These are phyloP conservation scores for Rhodinocichla rosea DNA, from an alignment of 2,113 vertebrate genomes.

Conservation along the genomic window DNA sequence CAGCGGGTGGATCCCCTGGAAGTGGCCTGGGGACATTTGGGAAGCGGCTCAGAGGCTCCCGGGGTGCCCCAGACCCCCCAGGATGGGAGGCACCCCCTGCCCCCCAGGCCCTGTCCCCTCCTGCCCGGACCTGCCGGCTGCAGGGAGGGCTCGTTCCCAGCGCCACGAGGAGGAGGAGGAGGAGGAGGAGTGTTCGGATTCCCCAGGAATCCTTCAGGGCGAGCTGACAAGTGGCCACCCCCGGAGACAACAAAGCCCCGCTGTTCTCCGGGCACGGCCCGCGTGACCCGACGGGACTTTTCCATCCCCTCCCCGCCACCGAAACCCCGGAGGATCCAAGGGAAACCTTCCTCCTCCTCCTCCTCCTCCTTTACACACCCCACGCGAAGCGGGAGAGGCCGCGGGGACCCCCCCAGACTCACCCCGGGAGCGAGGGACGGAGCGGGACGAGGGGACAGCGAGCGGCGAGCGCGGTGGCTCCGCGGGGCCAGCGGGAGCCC, in stretches of 20 bases:
- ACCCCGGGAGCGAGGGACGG: background rate
- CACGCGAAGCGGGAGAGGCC: background rate
- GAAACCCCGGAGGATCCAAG: background rate
- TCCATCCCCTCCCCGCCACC: background rate
- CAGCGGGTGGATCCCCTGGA: background rate
- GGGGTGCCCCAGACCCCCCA: background rate
- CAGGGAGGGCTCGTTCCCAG: background rate
- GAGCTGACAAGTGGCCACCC: slow-evolving; percentile 32
- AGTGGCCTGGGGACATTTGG: background rate
- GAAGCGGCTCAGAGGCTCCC: background rate
- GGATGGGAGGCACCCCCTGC: background rate
- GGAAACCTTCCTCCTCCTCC: background rate
- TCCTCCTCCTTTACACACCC: background rate
- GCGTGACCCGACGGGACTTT: background rate
- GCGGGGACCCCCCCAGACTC: background rate
- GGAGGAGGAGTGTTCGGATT: background rate
- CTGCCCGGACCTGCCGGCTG: background rate
- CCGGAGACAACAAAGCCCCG: slow-evolving; percentile 33
- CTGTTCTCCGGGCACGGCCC: slow-evolving; percentile 10
- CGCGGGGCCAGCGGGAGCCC: background rate
- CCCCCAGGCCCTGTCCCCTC: background rate
- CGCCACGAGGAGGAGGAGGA: background rate
- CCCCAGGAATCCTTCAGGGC: slow-evolving; percentile 2
- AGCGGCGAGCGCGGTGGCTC: background rate
- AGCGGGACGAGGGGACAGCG: background rate